Conservation (phyloP, 1,140 invertebrate species). For the Diabrotica undecimpunctata region DNA sequence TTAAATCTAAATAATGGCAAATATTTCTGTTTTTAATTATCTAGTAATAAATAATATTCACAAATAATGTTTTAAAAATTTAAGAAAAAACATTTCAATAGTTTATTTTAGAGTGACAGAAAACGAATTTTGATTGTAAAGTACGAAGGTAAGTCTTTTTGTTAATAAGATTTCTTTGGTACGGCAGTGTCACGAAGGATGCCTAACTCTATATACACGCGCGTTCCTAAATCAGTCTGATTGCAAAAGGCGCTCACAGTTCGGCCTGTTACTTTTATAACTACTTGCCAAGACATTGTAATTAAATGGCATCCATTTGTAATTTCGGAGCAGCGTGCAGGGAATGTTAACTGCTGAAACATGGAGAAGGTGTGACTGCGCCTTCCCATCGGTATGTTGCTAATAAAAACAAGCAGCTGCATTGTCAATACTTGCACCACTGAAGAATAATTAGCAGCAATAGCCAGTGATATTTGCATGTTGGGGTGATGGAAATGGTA, state of each 20-base stretch:
- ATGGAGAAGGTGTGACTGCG: constrained; percentile 48
- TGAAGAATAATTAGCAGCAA: constrained; percentile 38
- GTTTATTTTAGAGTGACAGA: no score
- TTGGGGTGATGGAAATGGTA: constrained; percentile 13
- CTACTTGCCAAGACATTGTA: constrained; percentile 49
- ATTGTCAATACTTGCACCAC: constrained; percentile 41
- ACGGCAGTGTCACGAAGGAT: constrained; percentile 6
- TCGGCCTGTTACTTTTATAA: constrained; percentile 47
- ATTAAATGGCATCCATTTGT: constrained; percentile 50
- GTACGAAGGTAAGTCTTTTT: no score
- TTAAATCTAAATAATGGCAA: no score
- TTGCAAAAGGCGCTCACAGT: constrained; percentile 41
- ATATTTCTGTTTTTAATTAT: no score
- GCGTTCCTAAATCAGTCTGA: constrained; percentile 45
- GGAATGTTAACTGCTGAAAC: constrained; percentile 45
- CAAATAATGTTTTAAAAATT: no score
- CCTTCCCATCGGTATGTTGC: constrained; percentile 38
- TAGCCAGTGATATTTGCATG: constrained; percentile 32
- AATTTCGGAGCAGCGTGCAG: constrained; percentile 46
- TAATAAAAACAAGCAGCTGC: constrained; percentile 44
- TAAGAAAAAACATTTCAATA: no score
- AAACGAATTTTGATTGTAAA: no score
- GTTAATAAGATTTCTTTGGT: not conserved
- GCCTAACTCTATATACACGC: constrained; percentile 28
- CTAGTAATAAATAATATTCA: no score